Percentiles rank a stretch among this genome's conserved stretches.
phyloP scores from a whole-genome alignment of 2,888 invertebrate genomes.

The Scaptodrosophila latifasciaeformis region DNA sequence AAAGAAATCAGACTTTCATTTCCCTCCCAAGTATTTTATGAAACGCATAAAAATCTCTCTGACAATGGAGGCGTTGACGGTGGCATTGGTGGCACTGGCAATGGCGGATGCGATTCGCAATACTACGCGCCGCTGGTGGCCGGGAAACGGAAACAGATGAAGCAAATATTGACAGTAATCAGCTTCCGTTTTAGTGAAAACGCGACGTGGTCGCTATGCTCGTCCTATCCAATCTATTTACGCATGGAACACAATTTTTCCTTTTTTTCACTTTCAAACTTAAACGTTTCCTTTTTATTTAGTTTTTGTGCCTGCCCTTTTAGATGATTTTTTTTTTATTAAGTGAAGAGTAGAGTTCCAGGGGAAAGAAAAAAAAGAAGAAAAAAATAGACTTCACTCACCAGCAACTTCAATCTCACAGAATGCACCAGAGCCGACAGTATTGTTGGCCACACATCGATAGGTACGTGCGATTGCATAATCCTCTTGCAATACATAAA shows the following conservation, averaged over 20 bases:
- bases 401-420: conserved; percentile 83
- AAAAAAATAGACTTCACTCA: conserved; percentile 66
- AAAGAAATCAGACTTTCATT: too few species aligned
- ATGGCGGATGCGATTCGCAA: too few species aligned
- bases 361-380: too few species aligned
- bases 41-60: conserved; percentile 23
- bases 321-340: background rate
- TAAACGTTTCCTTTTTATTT: conserved; percentile 1
- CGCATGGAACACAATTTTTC: conserved; percentile 8
- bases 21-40: conserved; percentile 24
- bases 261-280: conserved; percentile 5
- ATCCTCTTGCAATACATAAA: conserved; percentile 81
- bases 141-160: conserved; percentile 53
- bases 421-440: conserved; percentile 81
- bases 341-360: too few species aligned
- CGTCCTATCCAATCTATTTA: background rate
- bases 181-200: conserved; percentile 49
- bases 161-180: conserved; percentile 70
- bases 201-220: conserved; percentile 1
- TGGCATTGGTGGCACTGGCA: too few species aligned
- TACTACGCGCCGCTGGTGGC: conserved; percentile 4
- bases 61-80: conserved; percentile 13
- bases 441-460: conserved; percentile 89
- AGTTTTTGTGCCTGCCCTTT: background rate
- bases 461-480: conserved; percentile 82